Evolutionary conservation across 2,113 vertebrate genomes (phyloP), one percentile per base, ranked within the genome.

Genomic region (Carlito syrichta): DNA sequence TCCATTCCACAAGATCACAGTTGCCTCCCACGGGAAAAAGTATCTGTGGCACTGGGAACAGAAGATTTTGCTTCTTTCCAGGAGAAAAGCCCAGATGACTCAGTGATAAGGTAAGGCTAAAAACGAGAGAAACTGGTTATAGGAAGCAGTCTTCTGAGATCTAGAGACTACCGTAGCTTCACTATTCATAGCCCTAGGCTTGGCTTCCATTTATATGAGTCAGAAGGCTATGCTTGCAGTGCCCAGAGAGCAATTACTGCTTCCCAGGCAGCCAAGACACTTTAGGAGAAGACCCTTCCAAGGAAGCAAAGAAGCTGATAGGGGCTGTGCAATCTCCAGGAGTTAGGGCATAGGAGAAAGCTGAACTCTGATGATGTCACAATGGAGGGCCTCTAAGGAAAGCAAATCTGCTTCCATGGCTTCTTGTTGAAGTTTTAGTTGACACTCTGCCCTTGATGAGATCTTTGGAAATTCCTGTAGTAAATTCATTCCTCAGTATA

Each of bases 301-400:
- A 62, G n/a, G 52, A 12, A 58, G 11, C 4, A 3, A 25, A 77
- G 23, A 79, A 14, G 50, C 25, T 1, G 3, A 43, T 40, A 52
- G n/a, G 43, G n/a, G n/a, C 13, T 5, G n/a, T 35, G 2, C 40
- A 12, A 8, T 45, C 45, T 3, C 17, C 74, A 30, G 38, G 54
- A 52, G 12, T 84, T 45, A 69, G 54, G 62, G 19, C 27, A 4
- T 14, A 58, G 63, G 27, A 48, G 12, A 78, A 76, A 17, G 14
- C 48, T 38, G 71, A 32, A 19, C 43, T 17, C 12, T 0, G 7
- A 6, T 5, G 4, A 2, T 4, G 3, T 8, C 45, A 48, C 30
- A 40, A 8, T 3, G 8, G 35, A 66, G 48, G 19, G 66, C 11
- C 6, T 25, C 16, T 12, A 3, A 73, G 22, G 25, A 82, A 20